Conservation (phyloP, 2,888 invertebrate genomes). For the Drosophila paracracens region DNA sequence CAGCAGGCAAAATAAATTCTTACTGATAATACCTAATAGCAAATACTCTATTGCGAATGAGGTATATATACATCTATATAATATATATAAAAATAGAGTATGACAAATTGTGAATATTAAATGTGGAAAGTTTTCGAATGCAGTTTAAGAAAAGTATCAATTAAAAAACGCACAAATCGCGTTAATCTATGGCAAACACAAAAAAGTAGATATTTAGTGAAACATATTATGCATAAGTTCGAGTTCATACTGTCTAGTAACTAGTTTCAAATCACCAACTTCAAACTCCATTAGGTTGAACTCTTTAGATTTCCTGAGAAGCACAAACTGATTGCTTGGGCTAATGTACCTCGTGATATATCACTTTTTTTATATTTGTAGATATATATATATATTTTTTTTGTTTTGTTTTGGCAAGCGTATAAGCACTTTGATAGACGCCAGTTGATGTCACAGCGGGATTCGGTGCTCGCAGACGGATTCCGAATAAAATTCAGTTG, state of each 20-base stretch:
- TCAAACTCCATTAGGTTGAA: neutral
- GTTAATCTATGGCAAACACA: neutral
- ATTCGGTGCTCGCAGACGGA: conserved; percentile 21
- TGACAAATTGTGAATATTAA: neutral
- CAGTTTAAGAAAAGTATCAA: neutral
- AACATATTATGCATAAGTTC: no score
- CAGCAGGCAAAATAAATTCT: conserved; percentile 2
- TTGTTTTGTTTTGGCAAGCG: conserved; percentile 31
- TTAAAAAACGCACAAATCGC: neutral
- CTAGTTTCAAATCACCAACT: neutral
- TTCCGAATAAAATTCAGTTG: conserved; percentile 13
- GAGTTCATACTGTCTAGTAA: no score
- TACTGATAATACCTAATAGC: neutral
- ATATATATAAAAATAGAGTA: neutral
- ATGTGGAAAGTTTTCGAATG: neutral
- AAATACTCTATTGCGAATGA: conserved; percentile 15
- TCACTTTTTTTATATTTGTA: neutral
- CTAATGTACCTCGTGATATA: neutral
- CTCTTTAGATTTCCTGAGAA: neutral
- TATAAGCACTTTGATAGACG: conserved; percentile 64
- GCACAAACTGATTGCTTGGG: conserved; percentile 1
- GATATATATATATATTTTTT: neutral
- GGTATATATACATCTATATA: neutral
- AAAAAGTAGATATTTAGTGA: no score
- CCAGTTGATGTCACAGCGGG: conserved; percentile 58